Evolutionary conservation across 2,888 invertebrate species (phyloP).

Genomic region (Ophion costatus): DNA sequence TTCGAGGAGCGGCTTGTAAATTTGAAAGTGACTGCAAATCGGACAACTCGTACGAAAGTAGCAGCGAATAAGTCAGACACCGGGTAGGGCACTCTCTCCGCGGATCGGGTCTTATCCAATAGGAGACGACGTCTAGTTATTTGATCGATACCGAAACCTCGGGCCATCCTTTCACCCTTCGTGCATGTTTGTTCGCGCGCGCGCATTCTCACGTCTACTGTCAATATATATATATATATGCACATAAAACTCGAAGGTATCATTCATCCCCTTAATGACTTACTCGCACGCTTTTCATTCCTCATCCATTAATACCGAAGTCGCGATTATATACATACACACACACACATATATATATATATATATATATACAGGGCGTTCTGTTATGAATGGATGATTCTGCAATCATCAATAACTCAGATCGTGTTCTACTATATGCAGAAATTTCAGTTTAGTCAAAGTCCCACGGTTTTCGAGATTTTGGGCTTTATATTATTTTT

Average conservation of each 20-base stretch:
- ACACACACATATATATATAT: not conserved
- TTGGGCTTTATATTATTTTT: too few species aligned
- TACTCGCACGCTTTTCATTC: conserved; percentile 75
- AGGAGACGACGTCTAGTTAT: conserved; percentile 74
- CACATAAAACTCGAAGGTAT: conserved; percentile 20
- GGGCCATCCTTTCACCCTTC: conserved; percentile 69
- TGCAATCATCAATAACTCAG: too few species aligned
- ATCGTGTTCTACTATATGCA: too few species aligned
- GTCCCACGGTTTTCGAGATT: too few species aligned
- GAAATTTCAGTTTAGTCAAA: too few species aligned
- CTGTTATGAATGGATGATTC: too few species aligned
- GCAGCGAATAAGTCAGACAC: conserved; percentile 46
- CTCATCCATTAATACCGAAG: conserved; percentile 63
- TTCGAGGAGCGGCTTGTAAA: not conserved
- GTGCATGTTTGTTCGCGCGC: conserved; percentile 62
- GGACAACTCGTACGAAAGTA: not conserved
- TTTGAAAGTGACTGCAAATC: not conserved
- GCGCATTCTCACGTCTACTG: conserved; percentile 13
- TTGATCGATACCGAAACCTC: conserved; percentile 80
- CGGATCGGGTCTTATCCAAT: conserved; percentile 70
- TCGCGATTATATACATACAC: not conserved
- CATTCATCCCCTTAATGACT: conserved; percentile 76
- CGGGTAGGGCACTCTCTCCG: conserved; percentile 40
- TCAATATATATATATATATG: not conserved
- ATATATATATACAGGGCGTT: conserved; percentile 15